Evolutionary conservation across 2,797 vertebrate species (phyloP).

Genomic region (Hoplostethus mediterraneus): DNA sequence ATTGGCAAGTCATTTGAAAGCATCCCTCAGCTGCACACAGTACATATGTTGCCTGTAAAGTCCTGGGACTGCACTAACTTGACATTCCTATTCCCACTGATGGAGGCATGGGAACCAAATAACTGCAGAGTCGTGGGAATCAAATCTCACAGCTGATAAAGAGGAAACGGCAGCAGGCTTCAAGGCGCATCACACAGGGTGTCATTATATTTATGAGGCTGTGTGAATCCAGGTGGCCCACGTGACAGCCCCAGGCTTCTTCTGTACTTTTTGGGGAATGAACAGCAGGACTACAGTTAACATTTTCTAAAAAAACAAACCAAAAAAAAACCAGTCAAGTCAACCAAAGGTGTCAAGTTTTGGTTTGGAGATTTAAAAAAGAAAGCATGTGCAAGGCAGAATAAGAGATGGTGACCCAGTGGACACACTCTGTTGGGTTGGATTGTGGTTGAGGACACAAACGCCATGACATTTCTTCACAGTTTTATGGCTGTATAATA

Average conservation of each 20-base stretch:
- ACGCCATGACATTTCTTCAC: neutral
- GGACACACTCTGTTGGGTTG: neutral
- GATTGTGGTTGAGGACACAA: constrained; percentile 3
- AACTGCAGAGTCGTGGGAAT: constrained; percentile 24
- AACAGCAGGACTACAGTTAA: neutral
- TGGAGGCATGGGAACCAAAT: constrained; percentile 6
- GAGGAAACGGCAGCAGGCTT: constrained; percentile 23
- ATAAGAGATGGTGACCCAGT: constrained; percentile 11
- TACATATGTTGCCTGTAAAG: too few species aligned
- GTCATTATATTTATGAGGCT: constrained; percentile 7
- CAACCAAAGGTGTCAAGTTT: constrained; percentile 5
- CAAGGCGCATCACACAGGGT: constrained; percentile 30
- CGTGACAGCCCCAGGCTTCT: constrained; percentile 15
- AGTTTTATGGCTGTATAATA: neutral
- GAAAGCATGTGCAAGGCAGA: constrained; percentile 5
- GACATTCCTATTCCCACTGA: neutral
- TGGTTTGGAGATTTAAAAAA: constrained; percentile 23
- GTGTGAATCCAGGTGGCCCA: constrained; percentile 15
- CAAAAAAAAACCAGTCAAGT: too few species aligned
- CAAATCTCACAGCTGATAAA: constrained; percentile 14
- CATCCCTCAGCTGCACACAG: neutral
- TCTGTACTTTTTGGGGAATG: constrained; percentile 26
- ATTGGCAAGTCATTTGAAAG: constrained; percentile 47
- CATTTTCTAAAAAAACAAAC: neutral
- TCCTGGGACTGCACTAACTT: too few species aligned